Evolutionary conservation across 2,888 invertebrate species (phyloP), one percentile per base, ranked within the genome.

Genomic region (Diaperis boleti): DNA sequence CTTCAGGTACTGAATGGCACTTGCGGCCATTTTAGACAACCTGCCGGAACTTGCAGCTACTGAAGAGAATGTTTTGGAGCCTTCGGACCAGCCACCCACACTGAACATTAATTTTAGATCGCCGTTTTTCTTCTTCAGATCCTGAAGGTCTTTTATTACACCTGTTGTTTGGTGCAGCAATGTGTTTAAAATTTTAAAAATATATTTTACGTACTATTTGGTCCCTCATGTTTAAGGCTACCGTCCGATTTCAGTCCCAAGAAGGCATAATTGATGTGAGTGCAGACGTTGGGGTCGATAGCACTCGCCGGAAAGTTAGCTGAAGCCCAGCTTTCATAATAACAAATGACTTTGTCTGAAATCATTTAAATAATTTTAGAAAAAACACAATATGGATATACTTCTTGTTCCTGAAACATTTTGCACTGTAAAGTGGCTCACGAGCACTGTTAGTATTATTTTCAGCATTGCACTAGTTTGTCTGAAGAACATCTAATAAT

Each of bases 221-320:
- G 20, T 5, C 44, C 56, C 4, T 29, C 31, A 3, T 33, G 35
- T 7, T 42, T 89, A 72, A 0, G 77, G 79, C 75, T 79, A 1
- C 87, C 87, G 33, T 83, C 79, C 1, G 74, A 55, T 31, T 84
- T 78, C 4, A 92, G 82, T 0, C 91, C 92, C 15, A 86, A 85
- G 74, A 93, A 93, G 0, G 88, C 80, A 74, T 91, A 93, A 8
- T 91, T 84, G 33, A 90, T 54, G 74, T 92, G 92, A 0, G 92
- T 91, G 76, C 92, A 92, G 0, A 90, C 33, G 13, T 44, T 33
- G 35, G 18, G 8, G 20, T 56, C 56, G 11, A 56, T 56, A 20
- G 42, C 44, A 8, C 20, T 29, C 1, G 56, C 44, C 3, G 31
- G 11, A 11, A 44, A 56, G 1, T 22, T 18, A 1, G 33, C 10